phyloP scores from a whole-genome alignment of 2,113 vertebrate species.

The Bambusicola thoracicus region DNA sequence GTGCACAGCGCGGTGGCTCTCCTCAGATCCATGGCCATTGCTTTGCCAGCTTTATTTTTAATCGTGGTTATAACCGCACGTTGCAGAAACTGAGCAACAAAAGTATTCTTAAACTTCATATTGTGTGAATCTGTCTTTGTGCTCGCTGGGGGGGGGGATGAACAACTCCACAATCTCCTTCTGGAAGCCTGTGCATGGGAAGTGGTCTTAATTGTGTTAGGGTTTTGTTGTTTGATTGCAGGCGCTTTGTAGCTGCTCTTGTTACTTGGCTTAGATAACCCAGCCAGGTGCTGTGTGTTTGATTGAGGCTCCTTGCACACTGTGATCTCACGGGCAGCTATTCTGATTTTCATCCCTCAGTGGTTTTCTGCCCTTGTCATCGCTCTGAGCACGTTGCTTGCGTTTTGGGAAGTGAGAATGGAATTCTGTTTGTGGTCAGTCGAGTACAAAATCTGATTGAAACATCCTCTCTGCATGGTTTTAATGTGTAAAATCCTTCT shows the following conservation, averaged over 20 bases:
- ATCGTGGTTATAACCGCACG: neutral
- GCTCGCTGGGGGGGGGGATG: neutral
- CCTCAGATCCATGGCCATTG: neutral
- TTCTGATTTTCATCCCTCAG: slow-evolving; percentile 19
- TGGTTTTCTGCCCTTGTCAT: slow-evolving; percentile 30
- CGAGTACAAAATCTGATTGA: neutral
- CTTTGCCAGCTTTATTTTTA: neutral
- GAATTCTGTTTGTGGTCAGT: neutral
- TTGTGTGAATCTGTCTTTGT: neutral
- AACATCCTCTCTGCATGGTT: neutral
- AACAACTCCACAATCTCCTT: neutral
- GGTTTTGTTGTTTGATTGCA: neutral
- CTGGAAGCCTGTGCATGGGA: neutral
- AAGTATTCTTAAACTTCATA: neutral
- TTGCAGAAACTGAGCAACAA: neutral
- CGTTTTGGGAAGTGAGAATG: neutral
- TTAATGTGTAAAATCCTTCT: neutral
- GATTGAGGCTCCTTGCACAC: neutral
- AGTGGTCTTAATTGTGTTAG: neutral
- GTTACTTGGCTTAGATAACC: neutral
- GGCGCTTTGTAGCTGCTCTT: neutral
- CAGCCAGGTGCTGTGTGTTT: neutral
- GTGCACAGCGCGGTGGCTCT: neutral
- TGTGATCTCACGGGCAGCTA: slow-evolving; percentile 5
- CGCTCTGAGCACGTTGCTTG: neutral